These are phyloP conservation scores for Brevimyrus niger DNA, from an alignment of 2,113 vertebrate genomes.

Conservation along the genomic window DNA sequence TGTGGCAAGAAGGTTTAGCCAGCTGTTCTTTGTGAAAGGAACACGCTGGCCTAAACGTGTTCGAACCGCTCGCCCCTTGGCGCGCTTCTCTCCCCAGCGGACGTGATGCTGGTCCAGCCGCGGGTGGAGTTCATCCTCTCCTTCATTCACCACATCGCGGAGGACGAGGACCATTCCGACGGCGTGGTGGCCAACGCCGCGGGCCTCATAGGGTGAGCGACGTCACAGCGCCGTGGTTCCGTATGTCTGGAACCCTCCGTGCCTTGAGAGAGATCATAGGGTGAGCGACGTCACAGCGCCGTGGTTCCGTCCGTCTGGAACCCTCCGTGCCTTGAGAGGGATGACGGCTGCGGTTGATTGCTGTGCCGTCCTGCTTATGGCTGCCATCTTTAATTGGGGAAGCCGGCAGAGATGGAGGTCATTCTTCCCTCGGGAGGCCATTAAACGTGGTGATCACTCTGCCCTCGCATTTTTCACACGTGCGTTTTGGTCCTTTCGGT, in stretches of 20 bases:
- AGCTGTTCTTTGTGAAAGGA: neutral
- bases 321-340: neutral
- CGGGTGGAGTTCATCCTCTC: slow-evolving; percentile 96
- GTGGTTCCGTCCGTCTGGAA: neutral
- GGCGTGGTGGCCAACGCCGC: slow-evolving; percentile 88
- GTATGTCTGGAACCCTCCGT: neutral
- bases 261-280: slow-evolving; percentile 57
- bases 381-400: neutral
- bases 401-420: neutral
- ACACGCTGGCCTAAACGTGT: neutral
- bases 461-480: neutral
- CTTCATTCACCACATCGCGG: slow-evolving; percentile 95
- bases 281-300: slow-evolving; percentile 44
- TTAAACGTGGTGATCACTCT: neutral
- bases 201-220: slow-evolving; percentile 81
- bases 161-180: slow-evolving; percentile 94
- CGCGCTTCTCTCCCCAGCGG: slow-evolving; percentile 57
- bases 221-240: neutral
- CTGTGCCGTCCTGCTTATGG: neutral
- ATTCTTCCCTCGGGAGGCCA: neutral
- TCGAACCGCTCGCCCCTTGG: neutral
- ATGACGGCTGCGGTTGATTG: neutral
- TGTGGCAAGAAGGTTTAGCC: neutral
- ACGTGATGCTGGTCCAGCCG: slow-evolving; percentile 96
- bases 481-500: neutral